phyloP scores from a whole-genome alignment of 1,140 invertebrate genomes.

The Zaprionus nigranus region DNA sequence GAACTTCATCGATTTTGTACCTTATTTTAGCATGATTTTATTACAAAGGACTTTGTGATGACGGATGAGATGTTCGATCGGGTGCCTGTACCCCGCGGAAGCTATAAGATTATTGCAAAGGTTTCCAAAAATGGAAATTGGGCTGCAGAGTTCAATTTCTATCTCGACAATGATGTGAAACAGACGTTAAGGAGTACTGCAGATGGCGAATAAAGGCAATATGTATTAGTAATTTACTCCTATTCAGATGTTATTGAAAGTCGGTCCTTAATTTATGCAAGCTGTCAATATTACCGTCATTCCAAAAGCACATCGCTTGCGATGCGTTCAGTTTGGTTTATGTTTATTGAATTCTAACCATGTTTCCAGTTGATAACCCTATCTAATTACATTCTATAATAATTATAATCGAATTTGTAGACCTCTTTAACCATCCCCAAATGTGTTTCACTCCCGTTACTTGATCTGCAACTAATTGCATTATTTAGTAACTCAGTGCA shows the following conservation, averaged over 20 bases:
- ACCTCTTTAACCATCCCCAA: too few relatives aligned
- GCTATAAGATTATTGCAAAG: constrained; percentile 29
- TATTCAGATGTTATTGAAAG: too few relatives aligned
- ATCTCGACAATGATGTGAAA: constrained; percentile 13
- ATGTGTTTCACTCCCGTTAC: too few relatives aligned
- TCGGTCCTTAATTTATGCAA: too few relatives aligned
- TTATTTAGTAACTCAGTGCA: too few relatives aligned
- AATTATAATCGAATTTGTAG: too few relatives aligned
- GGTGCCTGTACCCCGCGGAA: neutral
- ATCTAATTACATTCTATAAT: neutral
- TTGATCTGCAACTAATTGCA: too few relatives aligned
- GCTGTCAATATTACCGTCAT: too few relatives aligned
- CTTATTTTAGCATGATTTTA: constrained; percentile 8
- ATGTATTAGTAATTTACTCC: too few relatives aligned
- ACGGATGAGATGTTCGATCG: constrained; percentile 30
- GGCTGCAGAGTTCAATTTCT: neutral
- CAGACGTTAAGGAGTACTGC: neutral
- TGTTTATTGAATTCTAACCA: neutral
- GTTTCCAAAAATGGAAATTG: neutral
- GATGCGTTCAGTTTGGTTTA: neutral
- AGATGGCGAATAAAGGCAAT: too few relatives aligned
- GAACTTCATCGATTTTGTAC: neutral
- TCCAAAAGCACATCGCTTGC: too few relatives aligned
- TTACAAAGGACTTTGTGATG: constrained; percentile 44
- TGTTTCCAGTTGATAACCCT: neutral